Conservation (phyloP, 2,888 invertebrate species). For the Coecobrya sp. region DNA sequence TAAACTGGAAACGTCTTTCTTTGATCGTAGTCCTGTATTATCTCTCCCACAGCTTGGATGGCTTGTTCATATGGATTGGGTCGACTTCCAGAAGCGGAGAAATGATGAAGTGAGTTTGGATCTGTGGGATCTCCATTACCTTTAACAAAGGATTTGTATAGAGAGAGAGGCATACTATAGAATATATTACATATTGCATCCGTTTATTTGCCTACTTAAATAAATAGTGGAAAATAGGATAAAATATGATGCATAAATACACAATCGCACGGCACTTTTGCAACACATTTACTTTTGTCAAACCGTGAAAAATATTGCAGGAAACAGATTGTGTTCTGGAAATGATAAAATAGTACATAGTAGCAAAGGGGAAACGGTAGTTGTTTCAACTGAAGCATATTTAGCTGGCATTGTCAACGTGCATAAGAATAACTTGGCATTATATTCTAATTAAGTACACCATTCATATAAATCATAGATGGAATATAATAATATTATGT, state of each 20-base stretch:
- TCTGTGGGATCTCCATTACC: constrained; percentile 88
- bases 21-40: constrained; percentile 88
- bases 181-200: not conserved
- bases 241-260: not conserved
- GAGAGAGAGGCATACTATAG: not conserved
- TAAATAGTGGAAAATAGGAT: not conserved
- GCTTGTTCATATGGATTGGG: constrained; percentile 88
- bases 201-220: not conserved
- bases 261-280: not conserved
- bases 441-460: not conserved
- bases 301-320: not conserved
- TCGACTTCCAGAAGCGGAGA: constrained; percentile 78
- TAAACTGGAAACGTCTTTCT: constrained; percentile 89
- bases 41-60: constrained; percentile 87
- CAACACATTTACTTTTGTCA: not conserved
- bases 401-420: not conserved
- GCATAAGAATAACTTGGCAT: not conserved
- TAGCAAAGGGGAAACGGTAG: not conserved
- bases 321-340: constrained; percentile 6
- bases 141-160: constrained; percentile 40
- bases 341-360: not conserved
- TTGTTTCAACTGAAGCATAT: not conserved
- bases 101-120: constrained; percentile 85
- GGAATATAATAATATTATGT: no score
- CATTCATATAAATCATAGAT: no score